Percentiles rank a stretch among this genome's conserved stretches.
phyloP scores from a whole-genome alignment of 2,113 vertebrate species.

The Hydrolagus affinis region DNA sequence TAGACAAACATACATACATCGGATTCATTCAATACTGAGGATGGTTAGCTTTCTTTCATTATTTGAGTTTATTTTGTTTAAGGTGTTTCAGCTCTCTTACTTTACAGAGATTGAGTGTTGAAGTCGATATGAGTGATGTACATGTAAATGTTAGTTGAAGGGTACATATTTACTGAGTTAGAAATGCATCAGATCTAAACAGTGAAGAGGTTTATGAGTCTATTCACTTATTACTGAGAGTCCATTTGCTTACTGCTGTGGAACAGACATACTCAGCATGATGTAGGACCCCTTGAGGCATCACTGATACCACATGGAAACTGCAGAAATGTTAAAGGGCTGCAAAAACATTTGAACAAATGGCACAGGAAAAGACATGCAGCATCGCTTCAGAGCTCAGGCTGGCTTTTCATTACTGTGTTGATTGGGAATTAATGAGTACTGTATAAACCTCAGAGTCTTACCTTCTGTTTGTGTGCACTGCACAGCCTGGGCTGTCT shows the following conservation, averaged over 20 bases:
- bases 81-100: neutral
- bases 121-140: neutral
- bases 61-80: neutral
- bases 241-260: constrained; percentile 37
- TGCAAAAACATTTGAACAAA: constrained; percentile 42
- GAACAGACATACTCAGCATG: constrained; percentile 37
- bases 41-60: neutral
- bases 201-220: neutral
- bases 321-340: constrained; percentile 39
- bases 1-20: neutral
- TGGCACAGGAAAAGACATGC: constrained; percentile 18
- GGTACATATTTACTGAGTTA: constrained; percentile 41
- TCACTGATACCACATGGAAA: constrained; percentile 39
- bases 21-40: neutral
- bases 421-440: neutral
- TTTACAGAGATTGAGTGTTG: neutral
- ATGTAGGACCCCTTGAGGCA: constrained; percentile 36
- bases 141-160: constrained; percentile 37
- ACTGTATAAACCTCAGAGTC: neutral
- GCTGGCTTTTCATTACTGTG: neutral
- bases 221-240: constrained; percentile 17
- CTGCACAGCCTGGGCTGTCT: neutral
- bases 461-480: neutral
- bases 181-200: constrained; percentile 33
- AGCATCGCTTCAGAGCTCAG: neutral